Evolutionary conservation across 1,140 invertebrate genomes (phyloP).

Genomic region (Stenopsyche tienmushanensis): DNA sequence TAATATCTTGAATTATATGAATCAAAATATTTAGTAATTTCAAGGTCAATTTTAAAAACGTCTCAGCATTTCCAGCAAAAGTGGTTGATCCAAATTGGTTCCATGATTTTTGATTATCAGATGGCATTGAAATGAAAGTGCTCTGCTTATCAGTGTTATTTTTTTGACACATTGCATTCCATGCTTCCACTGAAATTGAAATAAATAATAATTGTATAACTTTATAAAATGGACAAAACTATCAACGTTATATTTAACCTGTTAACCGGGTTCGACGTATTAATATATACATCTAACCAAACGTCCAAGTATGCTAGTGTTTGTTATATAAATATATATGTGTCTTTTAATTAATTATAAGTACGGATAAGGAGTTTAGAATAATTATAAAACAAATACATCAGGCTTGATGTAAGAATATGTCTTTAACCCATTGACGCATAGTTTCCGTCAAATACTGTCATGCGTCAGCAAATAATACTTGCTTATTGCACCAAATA

Average conservation of each 20-base stretch:
- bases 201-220: slow-evolving; percentile 8
- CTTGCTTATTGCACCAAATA: no score
- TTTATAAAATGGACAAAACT: no score
- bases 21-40: slow-evolving; percentile 73
- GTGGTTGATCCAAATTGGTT: slow-evolving; percentile 57
- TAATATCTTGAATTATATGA: slow-evolving; percentile 74
- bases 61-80: slow-evolving; percentile 56
- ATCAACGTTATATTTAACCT: no score
- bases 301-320: slow-evolving; percentile 19
- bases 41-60: slow-evolving; percentile 66
- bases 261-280: no score
- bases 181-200: slow-evolving; percentile 49
- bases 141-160: slow-evolving; percentile 26
- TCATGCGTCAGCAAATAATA: no score
- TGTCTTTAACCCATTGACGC: no score
- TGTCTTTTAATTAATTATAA: background rate
- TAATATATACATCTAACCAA: no score
- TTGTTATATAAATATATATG: background rate
- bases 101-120: slow-evolving; percentile 49
- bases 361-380: background rate
- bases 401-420: no score
- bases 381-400: no score
- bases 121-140: slow-evolving; percentile 1
- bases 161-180: slow-evolving; percentile 47
- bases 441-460: no score